phyloP scores from a whole-genome alignment of 2,113 vertebrate genomes.

The Dicrurus megarhynchus region DNA sequence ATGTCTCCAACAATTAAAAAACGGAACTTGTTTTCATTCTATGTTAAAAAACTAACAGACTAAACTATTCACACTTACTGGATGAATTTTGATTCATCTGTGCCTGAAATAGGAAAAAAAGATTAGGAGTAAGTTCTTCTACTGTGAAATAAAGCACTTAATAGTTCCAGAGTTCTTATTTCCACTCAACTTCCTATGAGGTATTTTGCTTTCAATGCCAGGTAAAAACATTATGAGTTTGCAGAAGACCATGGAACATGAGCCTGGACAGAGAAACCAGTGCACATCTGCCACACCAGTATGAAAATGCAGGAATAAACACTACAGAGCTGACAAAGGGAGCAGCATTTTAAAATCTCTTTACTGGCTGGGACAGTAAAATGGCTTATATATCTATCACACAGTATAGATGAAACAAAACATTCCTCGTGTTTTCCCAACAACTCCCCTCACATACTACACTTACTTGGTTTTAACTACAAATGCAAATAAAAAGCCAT shows the following conservation, averaged over 20 bases:
- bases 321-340: not conserved
- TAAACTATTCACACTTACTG: conserved; percentile 83
- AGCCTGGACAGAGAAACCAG: not conserved
- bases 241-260: not conserved
- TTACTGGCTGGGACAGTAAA: not conserved
- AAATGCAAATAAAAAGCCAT: conserved; percentile 49
- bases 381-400: not conserved
- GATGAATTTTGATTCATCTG: conserved; percentile 91
- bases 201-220: not conserved
- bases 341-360: not conserved
- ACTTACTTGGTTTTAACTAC: not conserved
- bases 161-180: not conserved
- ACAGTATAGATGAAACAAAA: not conserved
- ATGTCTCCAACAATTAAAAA: not conserved
- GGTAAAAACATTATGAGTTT: not conserved
- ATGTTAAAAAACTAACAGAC: not conserved
- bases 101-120: conserved; percentile 78
- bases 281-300: not conserved
- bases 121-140: not conserved
- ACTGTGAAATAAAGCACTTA: not conserved
- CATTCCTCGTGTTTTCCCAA: not conserved
- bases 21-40: not conserved
- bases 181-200: not conserved
- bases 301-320: not conserved
- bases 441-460: not conserved